Conservation (phyloP, 2,888 invertebrate genomes). For the Plebejus anna region DNA sequence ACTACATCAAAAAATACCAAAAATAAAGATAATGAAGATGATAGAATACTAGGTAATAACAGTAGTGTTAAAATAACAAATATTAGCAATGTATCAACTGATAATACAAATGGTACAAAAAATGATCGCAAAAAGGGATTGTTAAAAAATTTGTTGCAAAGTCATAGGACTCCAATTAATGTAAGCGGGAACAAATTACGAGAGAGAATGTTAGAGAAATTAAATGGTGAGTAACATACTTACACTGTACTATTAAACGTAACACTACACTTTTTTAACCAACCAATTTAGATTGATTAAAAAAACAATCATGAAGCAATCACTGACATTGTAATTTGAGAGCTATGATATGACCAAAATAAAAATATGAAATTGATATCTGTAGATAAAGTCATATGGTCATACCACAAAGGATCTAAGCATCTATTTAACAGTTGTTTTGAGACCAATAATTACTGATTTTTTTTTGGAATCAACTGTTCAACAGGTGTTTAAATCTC, state of each 20-base stretch:
- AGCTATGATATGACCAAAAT: background rate
- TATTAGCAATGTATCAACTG: background rate
- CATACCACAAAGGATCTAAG: too few relatives aligned
- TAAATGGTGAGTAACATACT: conserved; percentile 76
- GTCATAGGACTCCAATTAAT: conserved; percentile 51
- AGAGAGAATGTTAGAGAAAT: conserved; percentile 83
- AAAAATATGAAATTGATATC: background rate
- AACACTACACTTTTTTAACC: background rate
- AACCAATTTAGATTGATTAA: background rate
- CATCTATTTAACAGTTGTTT: too few relatives aligned
- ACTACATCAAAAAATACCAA: background rate
- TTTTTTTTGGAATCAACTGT: too few relatives aligned
- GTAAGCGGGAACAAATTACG: conserved; percentile 63
- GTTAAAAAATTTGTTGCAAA: conserved; percentile 33
- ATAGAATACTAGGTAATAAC: background rate
- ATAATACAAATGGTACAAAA: conserved; percentile 1
- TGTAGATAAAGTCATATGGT: too few relatives aligned
- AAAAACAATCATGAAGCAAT: background rate
- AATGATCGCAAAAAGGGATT: conserved; percentile 23
- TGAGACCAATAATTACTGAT: too few relatives aligned
- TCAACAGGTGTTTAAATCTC: too few relatives aligned
- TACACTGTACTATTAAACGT: background rate
- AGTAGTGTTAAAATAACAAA: background rate
- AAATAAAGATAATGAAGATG: background rate
- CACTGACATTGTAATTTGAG: background rate